phyloP scores from a whole-genome alignment of 1,140 invertebrate genomes.

The Amphibalanus amphitrite region DNA sequence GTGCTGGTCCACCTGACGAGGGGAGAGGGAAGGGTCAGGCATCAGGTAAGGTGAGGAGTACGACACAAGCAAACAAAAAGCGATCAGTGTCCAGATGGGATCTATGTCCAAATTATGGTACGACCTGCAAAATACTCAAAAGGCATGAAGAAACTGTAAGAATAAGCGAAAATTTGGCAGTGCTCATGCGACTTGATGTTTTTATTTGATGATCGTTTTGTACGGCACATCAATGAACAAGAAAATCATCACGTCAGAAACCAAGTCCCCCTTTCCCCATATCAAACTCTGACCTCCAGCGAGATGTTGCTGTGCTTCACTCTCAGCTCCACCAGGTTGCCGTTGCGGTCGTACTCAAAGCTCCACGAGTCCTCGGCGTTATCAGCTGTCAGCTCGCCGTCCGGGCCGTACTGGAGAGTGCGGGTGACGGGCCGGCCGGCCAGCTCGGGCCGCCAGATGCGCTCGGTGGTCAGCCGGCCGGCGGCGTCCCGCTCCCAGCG shows the following conservation, averaged over 20 bases:
- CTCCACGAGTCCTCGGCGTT: constrained; percentile 87
- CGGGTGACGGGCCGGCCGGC: constrained; percentile 21
- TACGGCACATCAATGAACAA: too few species aligned
- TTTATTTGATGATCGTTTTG: too few species aligned
- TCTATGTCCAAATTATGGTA: neutral
- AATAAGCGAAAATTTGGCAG: too few species aligned
- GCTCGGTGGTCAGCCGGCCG: constrained; percentile 69
- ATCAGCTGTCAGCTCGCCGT: constrained; percentile 69
- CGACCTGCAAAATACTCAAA: neutral
- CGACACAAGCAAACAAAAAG: neutral
- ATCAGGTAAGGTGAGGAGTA: constrained; percentile 4
- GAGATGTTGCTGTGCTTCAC: constrained; percentile 73
- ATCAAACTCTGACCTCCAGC: too few species aligned
- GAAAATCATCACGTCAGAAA: too few species aligned
- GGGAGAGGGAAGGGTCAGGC: constrained; percentile 27
- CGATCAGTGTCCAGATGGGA: neutral
- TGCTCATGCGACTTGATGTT: too few species aligned
- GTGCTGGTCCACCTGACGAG: constrained; percentile 42
- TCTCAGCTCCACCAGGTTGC: constrained; percentile 75
- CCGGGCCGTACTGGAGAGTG: constrained; percentile 56
- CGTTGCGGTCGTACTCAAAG: constrained; percentile 84
- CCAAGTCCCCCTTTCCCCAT: too few species aligned
- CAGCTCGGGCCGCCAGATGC: constrained; percentile 67
- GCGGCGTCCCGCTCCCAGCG: constrained; percentile 61
- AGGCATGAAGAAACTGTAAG: neutral